A percentile compares a stretch with the other conserved stretches of the same genome.
These are phyloP conservation scores for Microtus ochrogaster DNA, from an alignment of 2,113 vertebrate genomes.

Conservation along the genomic window DNA sequence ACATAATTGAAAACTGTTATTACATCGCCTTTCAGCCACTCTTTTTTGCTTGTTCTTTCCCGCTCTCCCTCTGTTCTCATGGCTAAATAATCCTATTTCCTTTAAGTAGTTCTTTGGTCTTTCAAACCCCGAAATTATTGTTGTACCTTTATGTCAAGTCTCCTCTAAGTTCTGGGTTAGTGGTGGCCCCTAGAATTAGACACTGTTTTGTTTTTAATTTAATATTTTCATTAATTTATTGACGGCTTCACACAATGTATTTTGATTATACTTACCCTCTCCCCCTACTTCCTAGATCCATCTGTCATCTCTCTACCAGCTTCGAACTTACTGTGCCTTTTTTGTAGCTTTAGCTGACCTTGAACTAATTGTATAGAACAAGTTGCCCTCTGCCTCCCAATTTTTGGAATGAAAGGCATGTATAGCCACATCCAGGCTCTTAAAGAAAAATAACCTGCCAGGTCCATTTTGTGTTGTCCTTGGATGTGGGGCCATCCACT, in stretches of 20 bases:
- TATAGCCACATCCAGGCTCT: neutral
- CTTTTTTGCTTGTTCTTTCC: conserved; percentile 40
- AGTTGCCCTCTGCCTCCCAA: neutral
- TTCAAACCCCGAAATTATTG: conserved; percentile 68
- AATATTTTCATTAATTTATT: neutral
- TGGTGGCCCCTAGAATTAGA: conserved; percentile 33
- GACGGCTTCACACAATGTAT: neutral
- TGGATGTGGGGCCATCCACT: neutral
- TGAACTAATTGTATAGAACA: neutral
- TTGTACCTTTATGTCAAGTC: conserved; percentile 43
- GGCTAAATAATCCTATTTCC: conserved; percentile 62
- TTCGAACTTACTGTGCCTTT: neutral
- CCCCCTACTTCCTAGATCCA: neutral
- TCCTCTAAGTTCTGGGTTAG: conserved; percentile 51
- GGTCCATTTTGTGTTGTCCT: neutral
- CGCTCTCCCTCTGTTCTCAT: neutral
- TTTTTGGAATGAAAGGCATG: neutral
- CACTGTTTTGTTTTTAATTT: neutral
- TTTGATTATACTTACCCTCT: neutral
- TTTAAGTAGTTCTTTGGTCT: conserved; percentile 66
- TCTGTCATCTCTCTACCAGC: neutral
- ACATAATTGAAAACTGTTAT: conserved; percentile 76
- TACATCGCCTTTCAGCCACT: conserved; percentile 57
- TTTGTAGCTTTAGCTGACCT: neutral
- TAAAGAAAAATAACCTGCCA: neutral